Percentiles rank a stretch among this genome's conserved stretches.
Evolutionary conservation across 2,113 vertebrate species (phyloP).

Genomic region (Egretta garzetta): DNA sequence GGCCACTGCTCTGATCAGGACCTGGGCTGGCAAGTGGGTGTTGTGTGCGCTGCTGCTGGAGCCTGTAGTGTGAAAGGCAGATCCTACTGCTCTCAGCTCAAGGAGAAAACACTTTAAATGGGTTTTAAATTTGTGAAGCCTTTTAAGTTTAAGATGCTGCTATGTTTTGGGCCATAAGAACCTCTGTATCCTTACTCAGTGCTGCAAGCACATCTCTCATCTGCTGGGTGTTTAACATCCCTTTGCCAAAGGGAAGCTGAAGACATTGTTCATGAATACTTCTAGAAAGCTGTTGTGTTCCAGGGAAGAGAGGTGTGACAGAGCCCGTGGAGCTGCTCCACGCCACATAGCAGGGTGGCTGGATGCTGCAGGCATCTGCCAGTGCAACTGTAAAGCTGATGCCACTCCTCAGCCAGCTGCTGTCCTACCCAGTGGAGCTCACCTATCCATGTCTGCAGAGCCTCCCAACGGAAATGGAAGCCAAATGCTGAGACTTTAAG

Average conservation of each 20-base stretch:
- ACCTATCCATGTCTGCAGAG: accelerated
- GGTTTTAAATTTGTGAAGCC: neutral
- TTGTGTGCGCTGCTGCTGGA: neutral
- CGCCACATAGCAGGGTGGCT: accelerated
- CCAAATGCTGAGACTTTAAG: neutral
- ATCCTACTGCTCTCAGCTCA: neutral
- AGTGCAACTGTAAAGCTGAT: neutral
- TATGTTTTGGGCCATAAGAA: neutral
- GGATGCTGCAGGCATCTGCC: neutral
- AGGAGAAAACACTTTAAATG: neutral
- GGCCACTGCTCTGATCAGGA: neutral
- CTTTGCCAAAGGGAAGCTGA: neutral
- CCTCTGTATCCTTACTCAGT: neutral
- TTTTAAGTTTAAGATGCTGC: neutral
- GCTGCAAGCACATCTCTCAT: neutral
- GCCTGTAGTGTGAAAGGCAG: neutral
- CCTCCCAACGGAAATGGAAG: neutral
- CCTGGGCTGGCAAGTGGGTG: accelerated
- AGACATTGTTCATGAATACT: accelerated
- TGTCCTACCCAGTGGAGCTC: neutral
- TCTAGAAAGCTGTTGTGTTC: neutral
- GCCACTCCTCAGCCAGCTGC: neutral
- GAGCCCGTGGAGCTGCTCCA: accelerated
- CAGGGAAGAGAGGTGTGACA: neutral
- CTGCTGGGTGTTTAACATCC: neutral